A percentile compares a stretch with the other conserved stretches of the same genome.
Conservation (phyloP, 2,888 invertebrate genomes). For the Caenorhabditis japonica region DNA sequence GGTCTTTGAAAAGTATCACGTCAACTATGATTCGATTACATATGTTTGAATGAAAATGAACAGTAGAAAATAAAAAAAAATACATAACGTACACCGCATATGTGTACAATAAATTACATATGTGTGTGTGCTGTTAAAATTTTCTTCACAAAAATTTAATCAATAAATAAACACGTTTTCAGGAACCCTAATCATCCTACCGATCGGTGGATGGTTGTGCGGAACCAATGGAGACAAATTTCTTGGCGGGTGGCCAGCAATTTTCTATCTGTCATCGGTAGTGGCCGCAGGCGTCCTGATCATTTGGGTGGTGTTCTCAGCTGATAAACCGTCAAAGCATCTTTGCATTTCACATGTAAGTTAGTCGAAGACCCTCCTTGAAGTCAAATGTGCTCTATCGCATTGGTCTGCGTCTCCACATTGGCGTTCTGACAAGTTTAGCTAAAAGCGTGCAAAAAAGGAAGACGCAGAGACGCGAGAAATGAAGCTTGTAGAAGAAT, state of each 20-base stretch:
- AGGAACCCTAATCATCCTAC: constrained; percentile 73
- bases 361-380: neutral
- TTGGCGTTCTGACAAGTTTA: too few relatives aligned
- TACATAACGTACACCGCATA: too few relatives aligned
- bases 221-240: constrained; percentile 49
- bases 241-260: constrained; percentile 71
- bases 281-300: constrained; percentile 68
- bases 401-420: too few relatives aligned
- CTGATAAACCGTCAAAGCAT: constrained; percentile 76
- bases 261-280: constrained; percentile 73
- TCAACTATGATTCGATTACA: too few relatives aligned
- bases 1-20: constrained; percentile 12
- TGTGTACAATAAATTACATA: too few relatives aligned
- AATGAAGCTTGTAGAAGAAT: too few relatives aligned
- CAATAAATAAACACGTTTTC: neutral
- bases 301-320: constrained; percentile 72
- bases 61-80: too few relatives aligned
- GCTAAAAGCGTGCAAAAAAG: too few relatives aligned
- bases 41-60: too few relatives aligned
- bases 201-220: constrained; percentile 72
- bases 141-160: constrained; percentile 7
- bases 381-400: too few relatives aligned
- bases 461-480: too few relatives aligned
- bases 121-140: too few relatives aligned
- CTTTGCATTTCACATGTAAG: constrained; percentile 67